Evolutionary conservation across 2,888 invertebrate genomes (phyloP).

Genomic region (Coelinius sp.): DNA sequence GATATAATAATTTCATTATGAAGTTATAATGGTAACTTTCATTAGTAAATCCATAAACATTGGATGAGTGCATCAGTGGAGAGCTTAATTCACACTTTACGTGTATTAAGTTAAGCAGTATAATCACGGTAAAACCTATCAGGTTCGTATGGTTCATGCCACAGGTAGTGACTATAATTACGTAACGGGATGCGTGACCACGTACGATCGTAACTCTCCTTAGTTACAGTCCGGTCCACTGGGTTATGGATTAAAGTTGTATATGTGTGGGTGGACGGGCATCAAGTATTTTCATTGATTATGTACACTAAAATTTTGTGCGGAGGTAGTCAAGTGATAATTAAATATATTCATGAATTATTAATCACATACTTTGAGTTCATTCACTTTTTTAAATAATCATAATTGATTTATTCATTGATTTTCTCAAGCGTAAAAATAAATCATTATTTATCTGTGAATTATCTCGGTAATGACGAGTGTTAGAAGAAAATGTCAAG

Average conservation of each 20-base stretch:
- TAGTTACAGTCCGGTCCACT: slow-evolving; percentile 21
- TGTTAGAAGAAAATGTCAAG: too few species aligned
- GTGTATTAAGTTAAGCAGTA: slow-evolving; percentile 25
- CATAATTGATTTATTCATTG: neutral
- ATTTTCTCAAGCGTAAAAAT: too few species aligned
- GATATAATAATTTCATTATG: neutral
- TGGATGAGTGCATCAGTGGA: neutral
- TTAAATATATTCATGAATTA: slow-evolving; percentile 1
- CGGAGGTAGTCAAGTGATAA: neutral
- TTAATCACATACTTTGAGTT: neutral
- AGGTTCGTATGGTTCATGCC: slow-evolving; percentile 39
- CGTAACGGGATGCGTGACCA: slow-evolving; percentile 49
- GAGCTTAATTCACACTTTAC: neutral
- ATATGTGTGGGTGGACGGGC: slow-evolving; percentile 4
- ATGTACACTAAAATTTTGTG: neutral
- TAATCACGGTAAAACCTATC: slow-evolving; percentile 44
- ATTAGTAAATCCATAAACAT: neutral
- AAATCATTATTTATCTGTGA: too few species aligned
- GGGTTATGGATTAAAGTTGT: slow-evolving; percentile 13
- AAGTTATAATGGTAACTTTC: neutral
- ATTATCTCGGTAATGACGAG: too few species aligned
- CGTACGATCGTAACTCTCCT: slow-evolving; percentile 45
- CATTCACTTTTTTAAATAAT: neutral
- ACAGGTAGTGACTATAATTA: slow-evolving; percentile 44
- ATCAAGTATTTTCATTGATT: neutral